Evolutionary conservation across 2,797 vertebrate species (phyloP), one percentile per base, ranked within the genome.

Genomic region (Lutjanus campechanus): DNA sequence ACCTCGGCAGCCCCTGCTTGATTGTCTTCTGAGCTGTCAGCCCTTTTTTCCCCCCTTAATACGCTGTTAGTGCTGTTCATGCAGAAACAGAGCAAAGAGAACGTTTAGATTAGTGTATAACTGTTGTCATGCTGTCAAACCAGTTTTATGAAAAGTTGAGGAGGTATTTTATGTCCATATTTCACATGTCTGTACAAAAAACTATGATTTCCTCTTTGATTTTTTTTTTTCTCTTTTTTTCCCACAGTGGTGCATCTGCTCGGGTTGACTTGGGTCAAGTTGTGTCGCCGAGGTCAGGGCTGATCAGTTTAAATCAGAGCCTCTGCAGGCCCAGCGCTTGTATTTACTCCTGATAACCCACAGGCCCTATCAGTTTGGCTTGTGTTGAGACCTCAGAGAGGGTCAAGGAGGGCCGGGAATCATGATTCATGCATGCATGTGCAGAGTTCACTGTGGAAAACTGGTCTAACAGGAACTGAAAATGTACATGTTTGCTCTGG

Each of bases 331-430:
- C 69, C 59, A 63, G 76, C 3, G 29, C 76, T 77, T 65, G 68
- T 91, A 77, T 94, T 93, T 92, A 85, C 91, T 69, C 65, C 89
- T 85, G 92, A 94, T 94, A 94, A 94, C 93, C 91, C 69, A 16
- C n/a, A 84, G 85, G 64, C 77, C 46, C 83, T 89, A 89, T 92
- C 90, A 83, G 86, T 73, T 78, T 4, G 77, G 74, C 85, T 71
- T 64, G 56, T 74, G 87, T 75, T 72, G 73, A 87, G 81, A 76
- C 75, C 76, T 72, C 64, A 20, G 46, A 47, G 66, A 46, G 84
- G 90, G 88, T 91, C 89, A 90, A 91, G 84, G 89, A 89, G 84
- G 80, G 54, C 79, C 65, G 76, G 61, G 44, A 68, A 41, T 62
- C 64, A 8, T 11, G 62, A 50, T 71, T 79, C 54, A 67, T 70